Conservation (phyloP, 2,888 invertebrate genomes). For the Ramazzottius varieornatus region DNA sequence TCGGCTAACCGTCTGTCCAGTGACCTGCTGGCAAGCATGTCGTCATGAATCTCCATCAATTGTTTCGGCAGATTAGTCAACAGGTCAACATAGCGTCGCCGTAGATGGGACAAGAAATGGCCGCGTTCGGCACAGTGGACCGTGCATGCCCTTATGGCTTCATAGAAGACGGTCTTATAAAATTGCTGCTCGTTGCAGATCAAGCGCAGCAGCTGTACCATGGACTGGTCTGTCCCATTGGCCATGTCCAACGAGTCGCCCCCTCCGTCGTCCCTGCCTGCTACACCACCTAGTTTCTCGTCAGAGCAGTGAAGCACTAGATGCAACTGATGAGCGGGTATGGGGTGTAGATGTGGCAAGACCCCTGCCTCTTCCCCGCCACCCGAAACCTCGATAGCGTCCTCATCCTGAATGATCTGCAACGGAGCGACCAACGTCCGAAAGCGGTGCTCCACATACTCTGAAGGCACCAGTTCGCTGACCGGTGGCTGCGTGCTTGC, state of each 20-base stretch:
- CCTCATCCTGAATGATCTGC: not conserved
- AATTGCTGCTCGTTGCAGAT: not conserved
- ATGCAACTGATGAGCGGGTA: not conserved
- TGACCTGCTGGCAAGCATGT: not conserved
- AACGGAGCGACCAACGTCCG: not conserved
- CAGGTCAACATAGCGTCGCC: not conserved
- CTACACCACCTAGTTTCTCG: not conserved
- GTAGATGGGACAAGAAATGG: not conserved
- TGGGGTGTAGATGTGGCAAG: not conserved
- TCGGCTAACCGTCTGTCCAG: not conserved
- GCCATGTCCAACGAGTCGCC: not conserved
- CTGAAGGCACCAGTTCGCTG: not conserved
- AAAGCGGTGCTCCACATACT: not conserved
- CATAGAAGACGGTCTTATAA: not conserved
- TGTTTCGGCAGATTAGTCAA: not conserved
- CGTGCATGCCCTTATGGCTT: not conserved
- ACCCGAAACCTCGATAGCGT: not conserved
- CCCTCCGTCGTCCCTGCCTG: not conserved
- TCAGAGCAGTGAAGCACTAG: not conserved
- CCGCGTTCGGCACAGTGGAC: not conserved
- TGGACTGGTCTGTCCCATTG: not conserved
- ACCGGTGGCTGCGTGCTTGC: no score
- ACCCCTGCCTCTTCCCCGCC: not conserved
- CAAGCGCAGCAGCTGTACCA: not conserved
- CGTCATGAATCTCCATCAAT: not conserved